Base-by-base conservation (phyloP, 2,797 vertebrate genomes). In the Sebastes cheni region DNA sequence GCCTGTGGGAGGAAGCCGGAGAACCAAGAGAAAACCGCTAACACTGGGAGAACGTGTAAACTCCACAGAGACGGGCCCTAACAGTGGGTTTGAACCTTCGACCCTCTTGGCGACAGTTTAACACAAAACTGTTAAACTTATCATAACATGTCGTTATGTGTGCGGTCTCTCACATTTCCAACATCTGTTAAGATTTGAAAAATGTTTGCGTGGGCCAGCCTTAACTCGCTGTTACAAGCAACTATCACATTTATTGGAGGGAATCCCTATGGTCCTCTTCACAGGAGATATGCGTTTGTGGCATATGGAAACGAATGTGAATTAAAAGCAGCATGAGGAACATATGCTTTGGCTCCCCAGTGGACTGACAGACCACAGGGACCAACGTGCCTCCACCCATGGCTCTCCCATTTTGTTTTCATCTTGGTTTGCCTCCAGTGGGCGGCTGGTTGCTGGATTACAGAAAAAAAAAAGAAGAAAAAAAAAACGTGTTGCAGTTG, bases 241-340 rank as follows among this genome's bases (percentile, higher is more conserved):
- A 36, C 67, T 62, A 36, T 59, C 20, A 8, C 4, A 71, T 69
- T 7, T 54, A 67, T 52, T 59, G 32, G 42, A 69, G 4, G 18
- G 12, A 70, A 76, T 46, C 59, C 32, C 66, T 12, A 6, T 34
- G 14, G 36, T 65, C 29, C 18, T 78, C 68, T 69, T 70, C 36
- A 75, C 12, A 67, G 73, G 39, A 56, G 22, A 32, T 55, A n/a
- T 67, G 46, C 4, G n/a, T 78, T 65, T 59, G 76, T 59, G 50
- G 30, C 71, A 67, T 32, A 69, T 42, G 72, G 56, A 79, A 79
- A 79, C 4, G 36, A 77, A 77, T 56, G 67, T n/a, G 68, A 71
- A 87, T 84, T 76, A 73, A 83, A 83, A 84, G 60, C 83, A 88
- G 81, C 74, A 54, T 76, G 59, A 84, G 61, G 74, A 83, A 90